Evolutionary conservation across 2,888 invertebrate species (phyloP).

Genomic region (Doris montereyensis): DNA sequence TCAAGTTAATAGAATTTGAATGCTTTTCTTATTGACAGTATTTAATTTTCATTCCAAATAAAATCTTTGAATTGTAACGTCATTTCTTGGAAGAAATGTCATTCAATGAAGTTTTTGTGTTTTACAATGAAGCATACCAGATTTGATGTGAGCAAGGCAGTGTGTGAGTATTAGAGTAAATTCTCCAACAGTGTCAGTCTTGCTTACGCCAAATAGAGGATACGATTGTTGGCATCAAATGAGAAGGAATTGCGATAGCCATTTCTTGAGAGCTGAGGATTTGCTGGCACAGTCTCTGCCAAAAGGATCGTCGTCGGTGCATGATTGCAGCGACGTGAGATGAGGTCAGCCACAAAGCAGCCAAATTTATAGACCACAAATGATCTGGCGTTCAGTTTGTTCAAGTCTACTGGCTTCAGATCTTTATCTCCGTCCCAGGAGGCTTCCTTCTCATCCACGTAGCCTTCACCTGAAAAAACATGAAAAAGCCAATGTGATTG

Average conservation of each 20-base stretch:
- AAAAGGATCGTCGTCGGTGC: conserved; percentile 67
- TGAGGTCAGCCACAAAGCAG: conserved; percentile 65
- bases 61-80: too few species aligned
- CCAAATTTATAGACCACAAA: conserved; percentile 72
- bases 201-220: conserved; percentile 65
- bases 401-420: conserved; percentile 67
- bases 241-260: conserved; percentile 70
- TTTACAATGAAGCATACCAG: too few species aligned
- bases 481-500: neutral
- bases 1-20: too few species aligned
- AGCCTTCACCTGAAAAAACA: conserved; percentile 23
- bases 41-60: too few species aligned
- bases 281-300: conserved; percentile 68
- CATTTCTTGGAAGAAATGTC: too few species aligned
- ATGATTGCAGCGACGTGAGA: conserved; percentile 64
- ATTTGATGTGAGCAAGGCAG: conserved; percentile 68
- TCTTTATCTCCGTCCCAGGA: conserved; percentile 66
- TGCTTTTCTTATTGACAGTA: too few species aligned
- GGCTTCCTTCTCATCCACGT: conserved; percentile 60
- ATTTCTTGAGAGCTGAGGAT: conserved; percentile 61
- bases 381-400: conserved; percentile 63
- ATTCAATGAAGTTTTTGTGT: too few species aligned
- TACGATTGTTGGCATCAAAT: conserved; percentile 69
- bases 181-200: conserved; percentile 68
- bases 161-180: conserved; percentile 68